Percentiles rank a stretch among this genome's conserved stretches.
Conservation (phyloP, 2,888 invertebrate genomes). For the Drosophila neonasuta region DNA sequence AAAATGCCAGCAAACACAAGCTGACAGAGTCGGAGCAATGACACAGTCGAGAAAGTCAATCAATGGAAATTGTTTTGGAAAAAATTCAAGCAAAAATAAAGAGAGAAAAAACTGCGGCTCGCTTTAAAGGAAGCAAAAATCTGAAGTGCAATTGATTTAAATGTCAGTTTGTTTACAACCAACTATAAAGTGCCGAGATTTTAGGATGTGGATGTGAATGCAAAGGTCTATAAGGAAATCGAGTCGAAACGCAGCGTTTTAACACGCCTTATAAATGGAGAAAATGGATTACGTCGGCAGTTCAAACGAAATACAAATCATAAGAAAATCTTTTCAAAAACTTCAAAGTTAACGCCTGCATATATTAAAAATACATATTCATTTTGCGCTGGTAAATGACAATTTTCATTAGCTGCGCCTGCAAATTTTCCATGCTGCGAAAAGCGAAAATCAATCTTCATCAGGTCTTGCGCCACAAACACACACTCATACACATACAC, state of each 20-base stretch:
- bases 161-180: constrained; percentile 30
- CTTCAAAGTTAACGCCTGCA: constrained; percentile 63
- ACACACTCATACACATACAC: constrained; percentile 3
- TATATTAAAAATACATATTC: constrained; percentile 40
- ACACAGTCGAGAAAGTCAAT: constrained; percentile 50
- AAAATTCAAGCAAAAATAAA: constrained; percentile 18
- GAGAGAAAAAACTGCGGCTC: constrained; percentile 24
- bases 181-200: background rate
- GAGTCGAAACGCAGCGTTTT: constrained; percentile 7
- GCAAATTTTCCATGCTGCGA: constrained; percentile 33
- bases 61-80: constrained; percentile 57
- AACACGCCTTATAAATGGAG: constrained; percentile 22
- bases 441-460: constrained; percentile 67
- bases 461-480: constrained; percentile 41
- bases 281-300: constrained; percentile 51
- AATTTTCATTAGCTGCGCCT: constrained; percentile 67
- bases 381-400: constrained; percentile 57
- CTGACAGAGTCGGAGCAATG: constrained; percentile 34
- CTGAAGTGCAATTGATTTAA: constrained; percentile 50
- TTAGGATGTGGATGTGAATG: background rate
- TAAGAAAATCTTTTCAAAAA: constrained; percentile 43
- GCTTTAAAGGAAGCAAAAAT: constrained; percentile 35
- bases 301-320: constrained; percentile 58
- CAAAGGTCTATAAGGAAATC: constrained; percentile 39
- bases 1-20: constrained; percentile 39